Base-by-base conservation (phyloP, 2,797 vertebrate species). In the Buceros bicornis region DNA sequence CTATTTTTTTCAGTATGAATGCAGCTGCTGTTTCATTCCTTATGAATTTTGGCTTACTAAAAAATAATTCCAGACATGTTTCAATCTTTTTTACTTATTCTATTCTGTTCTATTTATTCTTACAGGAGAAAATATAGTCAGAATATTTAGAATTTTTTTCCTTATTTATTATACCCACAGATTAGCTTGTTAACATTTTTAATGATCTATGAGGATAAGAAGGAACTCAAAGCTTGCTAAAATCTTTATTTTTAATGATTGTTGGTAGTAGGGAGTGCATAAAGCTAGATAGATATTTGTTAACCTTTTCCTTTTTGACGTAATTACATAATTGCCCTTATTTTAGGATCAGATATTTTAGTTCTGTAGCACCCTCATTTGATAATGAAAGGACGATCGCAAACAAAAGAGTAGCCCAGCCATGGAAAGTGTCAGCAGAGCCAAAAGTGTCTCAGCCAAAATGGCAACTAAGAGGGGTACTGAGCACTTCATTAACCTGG, bases 321-420 rank as follows among this genome's bases (percentile, higher is more conserved):
- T 18, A 82, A 21, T 85, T 12, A 79, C 3, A 8, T 16, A 82
- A 67, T 28, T 82, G 15, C 19, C 80, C 13, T 31, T 60, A 31
- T 33, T 86, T 78, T 60, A 22, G 37, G 11, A n/a, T 54, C 57
- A 29, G 3, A 12, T 72, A 42, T 53, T 72, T 88, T 29, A 48
- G 28, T 64, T 84, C 17, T 57, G 31, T n/a, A 57, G 8, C 40
- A 71, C 81, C 26, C 31, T 82, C 4, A 11, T 50, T 65, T 57
- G 84, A 24, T n/a, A 50, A 47, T 1, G 3, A 42, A 82, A 84
- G 16, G 11, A 25, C 0, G 0, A 33, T 42, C 1, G 4, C 6
- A 60, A 69, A 64, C 15, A 42, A 40, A 91, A 25, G 8, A 69
- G n/a, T 24, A 72, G 11, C 43, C 21, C 24, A 70, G 25, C 19